Base-by-base conservation (phyloP, 2,888 invertebrate genomes). In the Drosophila acutilabella region DNA sequence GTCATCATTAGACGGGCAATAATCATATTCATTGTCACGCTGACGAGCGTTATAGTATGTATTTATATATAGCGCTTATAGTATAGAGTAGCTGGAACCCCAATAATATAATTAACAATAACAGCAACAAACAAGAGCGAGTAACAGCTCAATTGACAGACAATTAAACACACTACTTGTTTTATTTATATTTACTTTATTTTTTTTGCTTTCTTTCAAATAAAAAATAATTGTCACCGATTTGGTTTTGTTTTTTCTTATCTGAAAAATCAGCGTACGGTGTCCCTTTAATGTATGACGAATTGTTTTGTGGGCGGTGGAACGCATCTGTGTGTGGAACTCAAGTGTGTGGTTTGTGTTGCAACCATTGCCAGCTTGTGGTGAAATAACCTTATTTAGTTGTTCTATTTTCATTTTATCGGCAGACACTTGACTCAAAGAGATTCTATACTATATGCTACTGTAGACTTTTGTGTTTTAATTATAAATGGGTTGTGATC, bases 121-220 rank as follows among this genome's bases (percentile, higher is more conserved):
- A 40, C 7, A 16, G 44, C 48, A 64, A 54, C n/a, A 54, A 30
- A 51, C 50, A 53, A 45, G 8, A 48, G 10, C 45, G 18, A 58
- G 42, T 20, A 60, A 47, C 54, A 53, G 52, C 56, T 84, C 58
- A 85, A 88, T 88, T 83, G 83, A 71, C 30, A 57, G 57, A 44
- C 69, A 78, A 89, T 84, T 81, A 71, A 62, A 52, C 40, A 36
- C 54, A 70, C 44, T 40, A 52, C 60, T 71, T 50, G 45, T 56
- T 30, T 30, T 30, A 54, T 13, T 26, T 52, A 18, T 33, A 11
- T 33, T 33, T 33, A 33, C 11, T 59, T 26, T 38, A n/a, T n/a
- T 54, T 16, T 36, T 60, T 20, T 54, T 36, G 20, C 20, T 47
- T 16, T 45, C 23, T 48, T 56, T 33, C 42, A 30, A 20, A 16